Base-by-base conservation (phyloP, 2,113 vertebrate genomes). In the Jacana jacana region DNA sequence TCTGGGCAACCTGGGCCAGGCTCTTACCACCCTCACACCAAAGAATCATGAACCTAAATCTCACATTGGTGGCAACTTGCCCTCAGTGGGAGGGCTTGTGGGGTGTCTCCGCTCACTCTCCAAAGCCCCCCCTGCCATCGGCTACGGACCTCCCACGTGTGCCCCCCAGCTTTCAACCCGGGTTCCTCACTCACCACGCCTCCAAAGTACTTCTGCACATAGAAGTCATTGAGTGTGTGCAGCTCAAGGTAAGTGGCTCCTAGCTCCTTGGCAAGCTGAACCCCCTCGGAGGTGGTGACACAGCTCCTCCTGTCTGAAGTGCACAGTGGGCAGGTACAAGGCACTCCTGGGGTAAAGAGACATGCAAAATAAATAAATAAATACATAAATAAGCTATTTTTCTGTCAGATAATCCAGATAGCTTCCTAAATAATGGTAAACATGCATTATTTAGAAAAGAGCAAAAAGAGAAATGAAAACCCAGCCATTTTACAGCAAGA, bases 221-320 rank as follows among this genome's bases (percentile, higher is more conserved):
- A 99, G 96, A 99, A 99, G 86, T 99, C 99, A 96, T 98, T 99
- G 24, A 99, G 99, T 11, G 98, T 98, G 52, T 99, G 99, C 60
- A 99, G 82, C 60, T 99, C 99, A 42, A 99, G 98, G 81, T 99
- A 99, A 22, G 99, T 99, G 35, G 99, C 99, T 77, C 99, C 99
- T 4, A 99, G 98, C 52, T 99, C 99, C 94, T 99, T 98, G n/a
- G 99, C 99, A 63, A 99, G 98, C 79, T 99, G 99, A 66, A 99
- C 98, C 12, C 99, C 99, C 93, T 99, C 99, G 0, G 98, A 98
- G 44, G 99, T 98, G 51, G 98, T 98, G 60, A 99, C 99, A 39
- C 98, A 99, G 96, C 98, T 99, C 86, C 98, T 99, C 97, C 99
- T 98, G 97, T 99, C 99, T 1, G 98, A 99, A 10, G 98, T 98